phyloP scores from a whole-genome alignment of 1,140 invertebrate species.

The Dinothrombium tinctorium region DNA sequence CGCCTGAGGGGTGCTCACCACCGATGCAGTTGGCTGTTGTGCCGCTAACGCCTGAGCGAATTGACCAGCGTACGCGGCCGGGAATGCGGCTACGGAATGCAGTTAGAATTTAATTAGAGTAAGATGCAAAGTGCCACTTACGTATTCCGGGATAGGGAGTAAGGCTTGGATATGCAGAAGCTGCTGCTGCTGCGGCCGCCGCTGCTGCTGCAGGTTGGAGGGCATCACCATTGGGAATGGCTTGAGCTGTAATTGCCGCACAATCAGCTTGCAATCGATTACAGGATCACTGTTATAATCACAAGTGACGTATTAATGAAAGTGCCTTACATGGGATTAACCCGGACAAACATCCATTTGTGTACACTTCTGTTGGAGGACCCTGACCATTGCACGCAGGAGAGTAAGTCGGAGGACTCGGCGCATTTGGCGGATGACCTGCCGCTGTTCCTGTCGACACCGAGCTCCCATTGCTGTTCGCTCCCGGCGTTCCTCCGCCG shows the following conservation, averaged over 20 bases:
- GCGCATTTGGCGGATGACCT: constrained; percentile 2
- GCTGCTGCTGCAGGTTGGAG: neutral
- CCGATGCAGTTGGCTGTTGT: constrained; percentile 1
- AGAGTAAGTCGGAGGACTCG: constrained; percentile 1
- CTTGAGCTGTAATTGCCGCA: too few relatives aligned
- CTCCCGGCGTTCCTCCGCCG: too few relatives aligned
- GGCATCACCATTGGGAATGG: constrained; percentile 4
- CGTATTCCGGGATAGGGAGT: constrained; percentile 1
- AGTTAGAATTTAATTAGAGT: too few relatives aligned
- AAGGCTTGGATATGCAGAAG: constrained; percentile 6
- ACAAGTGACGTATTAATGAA: too few relatives aligned
- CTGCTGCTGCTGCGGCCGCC: neutral
- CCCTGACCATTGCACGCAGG: constrained; percentile 1
- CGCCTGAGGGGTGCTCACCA: neutral
- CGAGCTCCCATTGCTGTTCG: too few relatives aligned
- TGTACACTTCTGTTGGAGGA: neutral
- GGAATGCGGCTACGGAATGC: too few relatives aligned
- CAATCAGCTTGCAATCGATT: too few relatives aligned
- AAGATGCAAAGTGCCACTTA: too few relatives aligned
- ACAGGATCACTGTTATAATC: too few relatives aligned
- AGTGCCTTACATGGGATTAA: too few relatives aligned
- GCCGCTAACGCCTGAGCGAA: constrained; percentile 8
- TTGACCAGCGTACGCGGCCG: constrained; percentile 6
- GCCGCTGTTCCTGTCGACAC: too few relatives aligned
- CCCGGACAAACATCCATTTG: constrained; percentile 5